Conservation (phyloP, 2,888 invertebrate species). For the Agrotis segetum region DNA sequence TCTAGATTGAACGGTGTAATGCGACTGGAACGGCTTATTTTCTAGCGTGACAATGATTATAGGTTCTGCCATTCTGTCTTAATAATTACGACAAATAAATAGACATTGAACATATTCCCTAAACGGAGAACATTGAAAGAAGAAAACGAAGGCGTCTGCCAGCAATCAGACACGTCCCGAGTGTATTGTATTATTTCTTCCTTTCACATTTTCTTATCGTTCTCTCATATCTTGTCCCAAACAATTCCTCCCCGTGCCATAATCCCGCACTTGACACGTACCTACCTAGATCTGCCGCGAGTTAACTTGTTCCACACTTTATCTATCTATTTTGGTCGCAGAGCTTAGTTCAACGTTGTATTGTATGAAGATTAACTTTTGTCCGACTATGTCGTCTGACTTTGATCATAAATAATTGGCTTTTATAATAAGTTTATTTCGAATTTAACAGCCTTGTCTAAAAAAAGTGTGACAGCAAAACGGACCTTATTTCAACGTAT, state of each 20-base stretch:
- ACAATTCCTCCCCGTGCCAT: constrained; percentile 38
- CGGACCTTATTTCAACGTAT: no score
- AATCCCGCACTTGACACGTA: constrained; percentile 62
- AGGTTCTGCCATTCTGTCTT: neutral
- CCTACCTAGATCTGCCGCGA: constrained; percentile 38
- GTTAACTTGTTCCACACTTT: constrained; percentile 55
- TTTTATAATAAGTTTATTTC: neutral
- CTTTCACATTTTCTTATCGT: neutral
- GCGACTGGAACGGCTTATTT: no score
- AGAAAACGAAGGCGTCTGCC: no score
- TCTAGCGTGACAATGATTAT: no score
- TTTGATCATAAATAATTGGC: neutral
- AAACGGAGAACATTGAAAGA: no score
- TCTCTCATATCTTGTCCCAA: constrained; percentile 30
- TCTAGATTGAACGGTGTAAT: no score
- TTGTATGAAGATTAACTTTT: constrained; percentile 2
- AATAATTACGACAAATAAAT: neutral
- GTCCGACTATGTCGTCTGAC: neutral
- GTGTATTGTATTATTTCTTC: neutral
- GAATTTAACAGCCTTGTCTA: no score
- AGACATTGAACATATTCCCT: no score
- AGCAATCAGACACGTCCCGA: no score
- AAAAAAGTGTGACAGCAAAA: no score
- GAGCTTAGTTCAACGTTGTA: constrained; percentile 12
- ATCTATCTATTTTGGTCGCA: constrained; percentile 37